A percentile compares a stretch with the other conserved stretches of the same genome.
Evolutionary conservation across 1,140 invertebrate species (phyloP).

Genomic region (Polyergus mexicanus): DNA sequence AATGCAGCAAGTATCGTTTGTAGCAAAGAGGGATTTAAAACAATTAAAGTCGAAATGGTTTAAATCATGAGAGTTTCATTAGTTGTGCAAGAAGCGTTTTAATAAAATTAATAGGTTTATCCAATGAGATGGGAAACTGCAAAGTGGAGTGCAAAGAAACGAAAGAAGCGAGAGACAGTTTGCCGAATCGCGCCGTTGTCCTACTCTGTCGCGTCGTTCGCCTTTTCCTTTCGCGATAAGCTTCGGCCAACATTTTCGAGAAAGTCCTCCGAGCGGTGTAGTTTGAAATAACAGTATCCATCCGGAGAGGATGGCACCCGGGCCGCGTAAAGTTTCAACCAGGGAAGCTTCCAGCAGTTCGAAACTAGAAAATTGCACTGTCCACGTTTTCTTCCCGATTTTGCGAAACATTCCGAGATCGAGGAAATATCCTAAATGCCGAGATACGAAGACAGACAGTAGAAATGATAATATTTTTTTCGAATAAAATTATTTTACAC

Average conservation of each 20-base stretch:
- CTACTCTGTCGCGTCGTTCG: conserved; percentile 36
- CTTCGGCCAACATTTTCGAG: conserved; percentile 47
- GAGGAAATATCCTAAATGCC: not conserved
- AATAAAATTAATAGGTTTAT: conserved; percentile 65
- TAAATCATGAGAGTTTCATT: conserved; percentile 52
- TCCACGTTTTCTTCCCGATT: conserved; percentile 39
- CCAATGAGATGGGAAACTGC: conserved; percentile 54
- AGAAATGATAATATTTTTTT: not conserved
- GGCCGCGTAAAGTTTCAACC: conserved; percentile 50
- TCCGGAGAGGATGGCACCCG: conserved; percentile 13
- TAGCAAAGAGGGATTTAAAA: conserved; percentile 29
- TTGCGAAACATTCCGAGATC: conserved; percentile 36
- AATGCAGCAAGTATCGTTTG: conserved; percentile 26
- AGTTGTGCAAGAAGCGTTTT: conserved; percentile 30
- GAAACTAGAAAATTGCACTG: conserved; percentile 58
- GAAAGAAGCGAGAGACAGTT: conserved; percentile 40
- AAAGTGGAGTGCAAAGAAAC: conserved; percentile 47
- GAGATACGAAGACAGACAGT: not conserved
- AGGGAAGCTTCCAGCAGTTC: conserved; percentile 44
- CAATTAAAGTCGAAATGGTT: conserved; percentile 55
- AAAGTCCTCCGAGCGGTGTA: conserved; percentile 53
- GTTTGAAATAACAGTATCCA: conserved; percentile 62
- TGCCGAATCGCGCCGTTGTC: conserved; percentile 38
- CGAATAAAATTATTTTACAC: not conserved
- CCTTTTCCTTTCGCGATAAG: conserved; percentile 42